phyloP scores from a whole-genome alignment of 2,113 vertebrate species.

The Xiphophorus couchianus region DNA sequence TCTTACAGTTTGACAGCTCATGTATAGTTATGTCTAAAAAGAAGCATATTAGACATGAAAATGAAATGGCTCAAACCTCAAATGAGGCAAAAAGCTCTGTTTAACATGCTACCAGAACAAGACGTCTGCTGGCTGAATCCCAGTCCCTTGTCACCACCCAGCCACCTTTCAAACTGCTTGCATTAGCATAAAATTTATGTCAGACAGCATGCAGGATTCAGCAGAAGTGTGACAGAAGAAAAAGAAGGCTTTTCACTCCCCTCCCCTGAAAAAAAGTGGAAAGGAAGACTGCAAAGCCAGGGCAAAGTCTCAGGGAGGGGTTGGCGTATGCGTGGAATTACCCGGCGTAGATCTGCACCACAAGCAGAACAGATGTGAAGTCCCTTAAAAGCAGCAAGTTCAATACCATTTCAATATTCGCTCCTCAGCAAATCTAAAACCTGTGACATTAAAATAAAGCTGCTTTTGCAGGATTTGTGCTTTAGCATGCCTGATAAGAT shows the following conservation, averaged over 20 bases:
- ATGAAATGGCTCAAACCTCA: conserved; percentile 53
- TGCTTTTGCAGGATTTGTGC: conserved; percentile 61
- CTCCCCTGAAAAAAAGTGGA: conserved; percentile 10
- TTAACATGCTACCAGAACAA: conserved; percentile 57
- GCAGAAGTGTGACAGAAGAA: conserved; percentile 41
- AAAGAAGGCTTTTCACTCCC: conserved; percentile 13
- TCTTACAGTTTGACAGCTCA: conserved; percentile 49
- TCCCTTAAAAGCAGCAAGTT: conserved; percentile 62
- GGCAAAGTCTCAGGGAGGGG: neutral
- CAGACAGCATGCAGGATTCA: conserved; percentile 46
- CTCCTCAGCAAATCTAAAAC: conserved; percentile 79
- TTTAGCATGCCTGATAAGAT: conserved; percentile 63
- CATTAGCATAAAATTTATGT: conserved; percentile 71
- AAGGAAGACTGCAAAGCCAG: conserved; percentile 23
- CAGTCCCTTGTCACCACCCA: conserved; percentile 47
- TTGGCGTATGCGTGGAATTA: conserved; percentile 34
- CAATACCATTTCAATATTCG: conserved; percentile 77
- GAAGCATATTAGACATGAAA: conserved; percentile 45
- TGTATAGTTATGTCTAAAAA: conserved; percentile 65
- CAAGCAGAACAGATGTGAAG: conserved; percentile 61
- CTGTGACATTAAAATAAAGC: conserved; percentile 79
- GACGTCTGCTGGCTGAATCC: conserved; percentile 43
- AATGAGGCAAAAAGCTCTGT: conserved; percentile 56
- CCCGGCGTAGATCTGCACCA: conserved; percentile 66
- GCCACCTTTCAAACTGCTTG: conserved; percentile 45